Evolutionary conservation across 92 coral and sea anemone species (phyloP).

Genomic region (Plumapathes pennacea): DNA sequence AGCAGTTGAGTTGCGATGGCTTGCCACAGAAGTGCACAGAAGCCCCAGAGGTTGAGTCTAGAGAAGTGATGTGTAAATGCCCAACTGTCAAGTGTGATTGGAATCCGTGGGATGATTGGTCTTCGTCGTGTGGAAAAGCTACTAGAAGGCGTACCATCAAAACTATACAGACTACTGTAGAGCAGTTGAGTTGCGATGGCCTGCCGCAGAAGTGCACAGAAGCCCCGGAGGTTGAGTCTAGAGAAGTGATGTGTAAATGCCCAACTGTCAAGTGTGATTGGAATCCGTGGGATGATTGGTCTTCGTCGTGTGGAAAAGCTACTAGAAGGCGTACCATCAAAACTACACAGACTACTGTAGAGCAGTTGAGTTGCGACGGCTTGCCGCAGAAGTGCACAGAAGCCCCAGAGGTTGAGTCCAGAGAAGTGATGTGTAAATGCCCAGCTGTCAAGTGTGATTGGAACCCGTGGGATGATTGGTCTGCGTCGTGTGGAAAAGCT

Average conservation of each 20-base stretch:
- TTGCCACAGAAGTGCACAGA: conserved; percentile 54
- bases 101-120: conserved; percentile 70
- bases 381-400: conserved; percentile 54
- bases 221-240: conserved; percentile 53
- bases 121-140: conserved; percentile 79
- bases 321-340: conserved; percentile 53
- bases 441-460: conserved; percentile 67
- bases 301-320: conserved; percentile 67
- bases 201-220: conserved; percentile 57
- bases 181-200: conserved; percentile 61
- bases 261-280: conserved; percentile 55
- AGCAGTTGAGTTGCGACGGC: conserved; percentile 65
- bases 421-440: conserved; percentile 53
- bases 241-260: conserved; percentile 65
- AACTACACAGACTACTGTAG: conserved; percentile 32
- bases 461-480: conserved; percentile 70
- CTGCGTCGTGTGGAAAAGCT: conserved; percentile 81
- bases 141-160: conserved; percentile 57
- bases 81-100: conserved; percentile 68
- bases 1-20: conserved; percentile 65
- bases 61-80: conserved; percentile 53
- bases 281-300: conserved; percentile 71
- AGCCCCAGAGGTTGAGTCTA: conserved; percentile 17
- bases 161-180: conserved; percentile 47
- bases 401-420: conserved; percentile 17